These are phyloP conservation scores for Dasypolia templi DNA, from an alignment of 2,888 invertebrate genomes.

Conservation along the genomic window DNA sequence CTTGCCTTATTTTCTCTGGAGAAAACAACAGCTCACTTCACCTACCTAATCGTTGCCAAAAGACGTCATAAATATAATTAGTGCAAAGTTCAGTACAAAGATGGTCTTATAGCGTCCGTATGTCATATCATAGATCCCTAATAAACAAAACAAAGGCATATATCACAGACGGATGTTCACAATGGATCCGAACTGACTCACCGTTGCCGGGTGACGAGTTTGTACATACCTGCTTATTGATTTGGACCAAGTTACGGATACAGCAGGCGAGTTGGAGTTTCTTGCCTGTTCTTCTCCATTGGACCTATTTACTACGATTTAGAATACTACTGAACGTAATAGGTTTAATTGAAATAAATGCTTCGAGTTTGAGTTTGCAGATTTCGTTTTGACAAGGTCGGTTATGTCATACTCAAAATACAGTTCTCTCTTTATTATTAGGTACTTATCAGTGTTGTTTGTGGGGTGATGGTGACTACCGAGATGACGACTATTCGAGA, in stretches of 20 bases:
- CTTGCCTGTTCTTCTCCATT: too few species aligned
- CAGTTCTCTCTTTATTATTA: too few species aligned
- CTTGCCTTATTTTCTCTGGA: neutral
- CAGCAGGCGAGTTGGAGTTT: constrained; percentile 15
- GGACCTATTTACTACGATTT: too few species aligned
- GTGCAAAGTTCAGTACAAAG: neutral
- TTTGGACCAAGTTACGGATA: constrained; percentile 32
- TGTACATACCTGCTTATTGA: constrained; percentile 15
- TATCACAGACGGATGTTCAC: constrained; percentile 55
- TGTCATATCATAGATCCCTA: constrained; percentile 23
- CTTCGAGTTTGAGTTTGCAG: neutral
- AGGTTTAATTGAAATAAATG: too few species aligned
- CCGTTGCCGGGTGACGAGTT: constrained; percentile 39
- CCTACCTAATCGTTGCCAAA: neutral
- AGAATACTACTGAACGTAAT: too few species aligned
- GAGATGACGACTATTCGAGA: too few species aligned
- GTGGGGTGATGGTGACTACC: too few species aligned
- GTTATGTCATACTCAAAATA: too few species aligned
- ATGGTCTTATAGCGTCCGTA: neutral
- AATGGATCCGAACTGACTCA: constrained; percentile 62
- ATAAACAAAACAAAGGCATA: constrained; percentile 45
- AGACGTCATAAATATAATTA: neutral
- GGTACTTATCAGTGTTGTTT: too few species aligned
- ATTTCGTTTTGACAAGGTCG: too few species aligned
- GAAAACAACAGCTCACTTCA: neutral